Evolutionary conservation across 2,888 invertebrate genomes (phyloP).

Genomic region (Apamea monoglypha): DNA sequence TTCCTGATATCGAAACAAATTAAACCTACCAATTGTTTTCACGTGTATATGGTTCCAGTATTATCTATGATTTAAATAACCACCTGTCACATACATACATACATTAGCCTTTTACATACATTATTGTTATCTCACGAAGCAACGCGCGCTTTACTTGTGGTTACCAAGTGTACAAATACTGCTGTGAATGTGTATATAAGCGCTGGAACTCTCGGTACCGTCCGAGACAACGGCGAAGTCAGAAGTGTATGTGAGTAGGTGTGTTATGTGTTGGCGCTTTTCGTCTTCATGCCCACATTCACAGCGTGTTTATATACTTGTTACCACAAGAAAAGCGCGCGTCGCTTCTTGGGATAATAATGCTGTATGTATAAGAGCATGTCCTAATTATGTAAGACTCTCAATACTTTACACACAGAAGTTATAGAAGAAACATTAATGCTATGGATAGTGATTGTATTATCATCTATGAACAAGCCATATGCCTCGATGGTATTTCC

Average conservation of each 20-base stretch:
- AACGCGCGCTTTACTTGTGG: not conserved
- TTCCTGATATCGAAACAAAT: not conserved
- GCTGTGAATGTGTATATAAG: not conserved
- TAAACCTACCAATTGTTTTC: not conserved
- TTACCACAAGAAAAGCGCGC: too few relatives aligned
- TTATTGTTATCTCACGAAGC: not conserved
- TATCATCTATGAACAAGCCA: not conserved
- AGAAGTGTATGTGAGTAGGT: not conserved
- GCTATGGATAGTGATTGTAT: not conserved
- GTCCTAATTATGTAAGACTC: not conserved
- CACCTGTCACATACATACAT: not conserved
- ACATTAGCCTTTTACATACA: not conserved
- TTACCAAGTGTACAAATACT: too few relatives aligned
- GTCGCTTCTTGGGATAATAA: too few relatives aligned
- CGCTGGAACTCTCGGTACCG: not conserved
- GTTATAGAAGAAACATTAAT: not conserved
- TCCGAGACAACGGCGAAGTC: not conserved
- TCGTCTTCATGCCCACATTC: too few relatives aligned
- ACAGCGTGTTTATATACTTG: too few relatives aligned
- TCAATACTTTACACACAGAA: not conserved
- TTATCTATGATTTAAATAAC: not conserved
- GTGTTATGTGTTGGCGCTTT: not conserved
- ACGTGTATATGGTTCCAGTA: not conserved
- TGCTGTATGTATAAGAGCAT: not conserved
- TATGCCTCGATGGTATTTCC: too few relatives aligned